Conservation (phyloP, 2,888 invertebrate species). For the Ommatoiulus sabulosus region DNA sequence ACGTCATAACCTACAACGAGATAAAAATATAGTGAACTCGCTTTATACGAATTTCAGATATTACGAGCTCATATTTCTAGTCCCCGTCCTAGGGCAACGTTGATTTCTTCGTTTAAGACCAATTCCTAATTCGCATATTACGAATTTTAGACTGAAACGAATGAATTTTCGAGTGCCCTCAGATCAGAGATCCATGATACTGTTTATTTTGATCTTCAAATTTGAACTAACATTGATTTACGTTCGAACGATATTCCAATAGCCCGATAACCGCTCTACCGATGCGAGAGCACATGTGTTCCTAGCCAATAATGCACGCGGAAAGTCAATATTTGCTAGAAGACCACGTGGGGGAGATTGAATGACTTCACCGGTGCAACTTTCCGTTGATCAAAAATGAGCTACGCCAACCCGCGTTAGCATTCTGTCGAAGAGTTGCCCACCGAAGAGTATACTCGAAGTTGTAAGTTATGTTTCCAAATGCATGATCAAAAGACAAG, state of each 20-base stretch:
- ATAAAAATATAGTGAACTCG: too few species aligned
- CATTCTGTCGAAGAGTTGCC: not conserved
- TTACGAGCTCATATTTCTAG: too few species aligned
- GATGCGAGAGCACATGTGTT: not conserved
- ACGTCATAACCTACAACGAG: too few species aligned
- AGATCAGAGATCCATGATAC: not conserved
- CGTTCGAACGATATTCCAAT: not conserved
- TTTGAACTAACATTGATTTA: not conserved
- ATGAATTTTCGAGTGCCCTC: too few species aligned
- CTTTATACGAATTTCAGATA: too few species aligned
- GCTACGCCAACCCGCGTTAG: not conserved
- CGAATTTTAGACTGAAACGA: too few species aligned
- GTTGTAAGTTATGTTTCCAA: too few species aligned
- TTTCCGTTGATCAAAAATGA: not conserved
- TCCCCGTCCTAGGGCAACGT: too few species aligned
- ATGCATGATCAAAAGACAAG: not conserved
- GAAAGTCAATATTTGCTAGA: slow-evolving; percentile 1
- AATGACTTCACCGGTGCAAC: not conserved
- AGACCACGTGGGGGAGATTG: not conserved
- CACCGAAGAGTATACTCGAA: not conserved
- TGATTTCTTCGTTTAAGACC: too few species aligned
- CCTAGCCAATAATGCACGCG: not conserved
- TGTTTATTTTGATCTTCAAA: not conserved
- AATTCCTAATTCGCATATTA: too few species aligned
- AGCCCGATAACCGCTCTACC: slow-evolving; percentile 6